Percentiles rank a stretch among this genome's conserved stretches.
Evolutionary conservation across 2,797 vertebrate species (phyloP).

Genomic region (Semotilus atromaculatus): DNA sequence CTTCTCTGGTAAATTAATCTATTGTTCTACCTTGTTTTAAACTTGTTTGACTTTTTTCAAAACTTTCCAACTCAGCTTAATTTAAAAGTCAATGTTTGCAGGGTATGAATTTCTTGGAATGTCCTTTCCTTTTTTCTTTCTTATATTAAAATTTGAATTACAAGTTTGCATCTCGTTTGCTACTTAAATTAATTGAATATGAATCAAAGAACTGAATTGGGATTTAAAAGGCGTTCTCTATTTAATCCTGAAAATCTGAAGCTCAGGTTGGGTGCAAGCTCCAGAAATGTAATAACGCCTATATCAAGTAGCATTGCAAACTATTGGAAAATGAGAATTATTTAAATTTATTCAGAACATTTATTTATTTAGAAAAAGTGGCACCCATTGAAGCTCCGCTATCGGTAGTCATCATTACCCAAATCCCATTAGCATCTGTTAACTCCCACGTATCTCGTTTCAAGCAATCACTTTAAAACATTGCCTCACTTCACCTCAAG

Average conservation of each 20-base stretch:
- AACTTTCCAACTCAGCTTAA: not conserved
- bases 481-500: slow-evolving; percentile 38
- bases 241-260: not conserved
- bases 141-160: not conserved
- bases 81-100: too few relatives aligned
- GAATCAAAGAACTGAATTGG: not conserved
- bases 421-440: slow-evolving; percentile 21
- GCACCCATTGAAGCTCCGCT: not conserved
- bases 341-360: not conserved
- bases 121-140: not conserved
- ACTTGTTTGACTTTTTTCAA: not conserved
- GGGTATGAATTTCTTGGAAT: not conserved
- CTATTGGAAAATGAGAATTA: not conserved
- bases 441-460: slow-evolving; percentile 28
- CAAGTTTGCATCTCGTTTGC: not conserved
- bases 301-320: not conserved
- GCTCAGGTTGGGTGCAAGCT: not conserved
- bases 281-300: not conserved
- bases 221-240: not conserved
- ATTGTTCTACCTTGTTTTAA: not conserved
- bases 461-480: slow-evolving; percentile 40
- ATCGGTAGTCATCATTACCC: slow-evolving; percentile 17
- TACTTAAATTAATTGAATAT: not conserved
- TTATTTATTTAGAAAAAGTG: slow-evolving; percentile 34
- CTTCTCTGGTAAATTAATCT: not conserved